A percentile compares a stretch with the other conserved stretches of the same genome.
Conservation (phyloP, 1,140 invertebrate genomes). For the Venturia canescens region DNA sequence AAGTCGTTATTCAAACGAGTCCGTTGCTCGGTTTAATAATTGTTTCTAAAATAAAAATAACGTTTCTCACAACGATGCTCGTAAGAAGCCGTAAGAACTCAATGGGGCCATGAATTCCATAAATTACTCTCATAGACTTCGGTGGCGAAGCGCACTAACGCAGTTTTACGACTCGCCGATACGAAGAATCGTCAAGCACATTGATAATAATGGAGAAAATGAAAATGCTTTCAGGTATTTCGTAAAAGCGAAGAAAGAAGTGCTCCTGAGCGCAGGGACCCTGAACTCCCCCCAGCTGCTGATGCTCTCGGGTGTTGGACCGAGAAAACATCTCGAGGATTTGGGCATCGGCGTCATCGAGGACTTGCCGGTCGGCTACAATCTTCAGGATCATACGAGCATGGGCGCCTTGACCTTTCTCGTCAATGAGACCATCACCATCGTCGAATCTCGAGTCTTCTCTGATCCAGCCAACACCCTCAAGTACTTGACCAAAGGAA, state of each 20-base stretch:
- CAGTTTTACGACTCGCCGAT: background rate
- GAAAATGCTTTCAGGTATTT: slow-evolving; percentile 49
- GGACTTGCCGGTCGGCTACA: slow-evolving; percentile 87
- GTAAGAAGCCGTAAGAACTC: too few relatives aligned
- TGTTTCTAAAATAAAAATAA: too few relatives aligned
- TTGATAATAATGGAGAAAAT: background rate
- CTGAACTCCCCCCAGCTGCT: slow-evolving; percentile 80
- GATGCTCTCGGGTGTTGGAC: slow-evolving; percentile 81
- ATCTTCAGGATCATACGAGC: slow-evolving; percentile 88
- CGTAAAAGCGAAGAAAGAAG: slow-evolving; percentile 77
- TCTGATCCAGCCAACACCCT: slow-evolving; percentile 78
- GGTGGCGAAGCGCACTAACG: background rate
- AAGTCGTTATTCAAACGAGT: too few relatives aligned
- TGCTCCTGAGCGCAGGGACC: slow-evolving; percentile 79
- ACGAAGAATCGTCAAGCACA: too few relatives aligned
- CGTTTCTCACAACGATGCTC: too few relatives aligned
- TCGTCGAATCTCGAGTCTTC: slow-evolving; percentile 75
- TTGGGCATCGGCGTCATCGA: slow-evolving; percentile 78
- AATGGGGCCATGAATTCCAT: too few relatives aligned
- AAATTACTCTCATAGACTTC: background rate
- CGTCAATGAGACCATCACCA: slow-evolving; percentile 80
- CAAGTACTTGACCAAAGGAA: slow-evolving; percentile 78
- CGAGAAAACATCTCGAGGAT: slow-evolving; percentile 74
- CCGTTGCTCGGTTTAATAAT: too few relatives aligned
- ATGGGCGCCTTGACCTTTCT: slow-evolving; percentile 83